phyloP scores from a whole-genome alignment of 2,797 vertebrate genomes.

The Pogoniulus pusillus region DNA sequence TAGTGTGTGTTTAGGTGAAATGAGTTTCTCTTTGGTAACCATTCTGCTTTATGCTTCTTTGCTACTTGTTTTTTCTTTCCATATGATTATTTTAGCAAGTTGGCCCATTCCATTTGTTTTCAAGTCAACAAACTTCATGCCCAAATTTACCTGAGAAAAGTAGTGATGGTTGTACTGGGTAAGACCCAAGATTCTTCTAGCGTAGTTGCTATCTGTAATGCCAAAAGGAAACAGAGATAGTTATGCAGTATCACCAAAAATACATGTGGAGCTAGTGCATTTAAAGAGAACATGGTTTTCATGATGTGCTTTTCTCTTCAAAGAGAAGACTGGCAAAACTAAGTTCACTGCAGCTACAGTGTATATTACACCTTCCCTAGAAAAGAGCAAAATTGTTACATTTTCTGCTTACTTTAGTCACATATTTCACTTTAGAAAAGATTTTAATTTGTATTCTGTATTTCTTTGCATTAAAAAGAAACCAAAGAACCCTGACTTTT shows the following conservation, averaged over 20 bases:
- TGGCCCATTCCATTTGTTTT: background rate
- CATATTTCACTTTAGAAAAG: background rate
- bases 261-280: background rate
- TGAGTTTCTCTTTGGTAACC: background rate
- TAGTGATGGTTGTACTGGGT: background rate
- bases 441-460: background rate
- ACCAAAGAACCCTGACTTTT: background rate
- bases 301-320: background rate
- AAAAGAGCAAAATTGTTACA: background rate
- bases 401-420: background rate
- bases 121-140: background rate
- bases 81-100: background rate
- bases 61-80: background rate
- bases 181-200: background rate
- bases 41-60: background rate
- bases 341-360: background rate
- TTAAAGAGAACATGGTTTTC: background rate
- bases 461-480: background rate
- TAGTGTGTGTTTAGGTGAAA: background rate
- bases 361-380: background rate
- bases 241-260: background rate
- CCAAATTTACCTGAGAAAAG: background rate
- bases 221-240: background rate
- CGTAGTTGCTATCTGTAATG: background rate
- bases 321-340: background rate